Evolutionary conservation across 2,797 vertebrate genomes (phyloP).

Genomic region (Pangasius djambal): DNA sequence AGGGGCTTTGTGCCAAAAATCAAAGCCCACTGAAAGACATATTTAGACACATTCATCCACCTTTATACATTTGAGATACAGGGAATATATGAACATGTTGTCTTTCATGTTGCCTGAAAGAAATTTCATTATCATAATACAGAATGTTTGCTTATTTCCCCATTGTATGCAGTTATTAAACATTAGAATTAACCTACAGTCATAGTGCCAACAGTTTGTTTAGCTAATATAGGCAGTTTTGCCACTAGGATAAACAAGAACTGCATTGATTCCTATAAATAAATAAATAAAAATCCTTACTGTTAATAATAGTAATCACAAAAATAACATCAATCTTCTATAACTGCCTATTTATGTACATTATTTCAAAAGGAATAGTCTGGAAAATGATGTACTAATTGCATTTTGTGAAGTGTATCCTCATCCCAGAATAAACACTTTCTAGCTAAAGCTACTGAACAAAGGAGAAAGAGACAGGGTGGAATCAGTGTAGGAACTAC

Average conservation of each 20-base stretch:
- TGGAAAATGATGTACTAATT: not conserved
- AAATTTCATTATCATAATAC: constrained; percentile 12
- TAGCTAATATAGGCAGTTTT: not conserved
- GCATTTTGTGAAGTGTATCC: not conserved
- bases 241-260: not conserved
- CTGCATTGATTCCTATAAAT: not conserved
- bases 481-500: constrained; percentile 40
- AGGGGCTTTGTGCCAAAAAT: constrained; percentile 71
- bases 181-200: constrained; percentile 1
- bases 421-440: not conserved
- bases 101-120: constrained; percentile 21
- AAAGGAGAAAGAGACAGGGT: constrained; percentile 15
- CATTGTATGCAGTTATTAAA: not conserved
- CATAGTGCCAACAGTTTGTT: not conserved
- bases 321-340: not conserved
- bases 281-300: not conserved
- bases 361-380: not conserved
- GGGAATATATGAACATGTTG: constrained; percentile 3
- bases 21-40: constrained; percentile 60
- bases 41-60: constrained; percentile 42
- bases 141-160: not conserved
- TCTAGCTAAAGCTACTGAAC: not conserved
- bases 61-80: constrained; percentile 16
- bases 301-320: not conserved
- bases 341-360: not conserved